Evolutionary conservation across 2,113 vertebrate genomes (phyloP).

Genomic region (Bathybates hornii): DNA sequence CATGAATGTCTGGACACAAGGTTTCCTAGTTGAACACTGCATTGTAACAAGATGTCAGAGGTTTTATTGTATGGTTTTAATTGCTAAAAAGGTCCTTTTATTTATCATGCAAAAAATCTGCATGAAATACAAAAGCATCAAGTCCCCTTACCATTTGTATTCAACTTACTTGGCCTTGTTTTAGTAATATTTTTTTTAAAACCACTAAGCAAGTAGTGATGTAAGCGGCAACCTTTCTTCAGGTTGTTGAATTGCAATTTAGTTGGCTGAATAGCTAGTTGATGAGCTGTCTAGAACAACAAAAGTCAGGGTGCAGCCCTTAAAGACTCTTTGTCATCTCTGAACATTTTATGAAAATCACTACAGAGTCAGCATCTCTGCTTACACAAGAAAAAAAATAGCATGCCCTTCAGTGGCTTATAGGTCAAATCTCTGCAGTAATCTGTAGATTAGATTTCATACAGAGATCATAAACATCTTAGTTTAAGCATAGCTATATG

Average conservation of each 20-base stretch:
- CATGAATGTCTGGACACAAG: neutral
- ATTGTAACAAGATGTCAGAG: neutral
- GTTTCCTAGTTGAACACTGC: neutral
- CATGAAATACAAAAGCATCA: neutral
- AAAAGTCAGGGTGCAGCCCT: neutral
- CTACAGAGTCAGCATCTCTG: neutral
- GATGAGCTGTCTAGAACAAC: conserved; percentile 13
- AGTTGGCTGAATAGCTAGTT: neutral
- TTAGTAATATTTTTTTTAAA: neutral
- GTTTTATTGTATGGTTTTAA: neutral
- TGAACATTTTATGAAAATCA: neutral
- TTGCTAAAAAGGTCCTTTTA: neutral
- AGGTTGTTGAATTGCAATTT: neutral
- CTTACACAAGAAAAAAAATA: neutral
- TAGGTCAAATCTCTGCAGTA: conserved; percentile 3
- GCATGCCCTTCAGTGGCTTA: neutral
- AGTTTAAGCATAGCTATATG: conserved; percentile 12
- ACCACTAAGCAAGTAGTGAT: neutral
- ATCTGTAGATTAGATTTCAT: conserved; percentile 20
- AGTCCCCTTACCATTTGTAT: neutral
- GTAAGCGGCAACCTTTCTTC: neutral
- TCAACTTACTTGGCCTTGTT: neutral
- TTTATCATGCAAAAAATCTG: neutral
- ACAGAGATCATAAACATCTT: conserved; percentile 18
- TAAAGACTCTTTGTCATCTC: neutral